Evolutionary conservation across 2,888 invertebrate species (phyloP), one percentile per base, ranked within the genome.

Genomic region (Formica aserva): DNA sequence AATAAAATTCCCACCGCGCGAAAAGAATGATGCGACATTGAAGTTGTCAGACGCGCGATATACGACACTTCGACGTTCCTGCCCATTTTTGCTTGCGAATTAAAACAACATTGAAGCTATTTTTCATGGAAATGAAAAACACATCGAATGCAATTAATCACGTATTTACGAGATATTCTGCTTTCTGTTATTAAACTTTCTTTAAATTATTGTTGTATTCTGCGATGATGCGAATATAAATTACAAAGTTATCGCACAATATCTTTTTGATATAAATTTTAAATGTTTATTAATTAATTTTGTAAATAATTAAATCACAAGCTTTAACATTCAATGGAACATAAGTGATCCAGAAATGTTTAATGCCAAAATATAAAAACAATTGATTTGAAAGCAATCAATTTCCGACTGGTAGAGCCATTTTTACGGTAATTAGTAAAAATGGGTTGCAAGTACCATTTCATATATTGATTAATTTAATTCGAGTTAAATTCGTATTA

Each of bases 1-100:
- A 78, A 80, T 80, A 80, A 80, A 80, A 62, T 80, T 80, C 45
- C 45, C 22, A 22, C 22, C 26, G n/a, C n/a, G 78, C 35, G 60
- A 45, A 71, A 78, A 71, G 41, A 45, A 45, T 74, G 32, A 60
- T 32, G 57, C 6, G 57, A 71, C 57, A 32, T 69, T 71, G 57
- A 78, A 71, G 72, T 60, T 78, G 78, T 71, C 74, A 78, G 57
- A 35, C 13, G 9, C 15, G 32, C 57, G 32, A 78, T 78, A 57
- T 72, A 60, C 45, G 57, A 22, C n/a, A 60, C 65, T 26, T 72
- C 35, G 45, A 45, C 6, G 57, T 72, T 78, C 18, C 22, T 8
- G 29, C 26, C 22, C 48, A 72, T 80, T 72, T 80, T 78, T 1
- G 45, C 15, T 72, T 22, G 32, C 3, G 41, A 41, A 72, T 71